A percentile compares a stretch with the other conserved stretches of the same genome.
Conservation (phyloP, 2,113 vertebrate genomes). For the Pelecanus crispus region DNA sequence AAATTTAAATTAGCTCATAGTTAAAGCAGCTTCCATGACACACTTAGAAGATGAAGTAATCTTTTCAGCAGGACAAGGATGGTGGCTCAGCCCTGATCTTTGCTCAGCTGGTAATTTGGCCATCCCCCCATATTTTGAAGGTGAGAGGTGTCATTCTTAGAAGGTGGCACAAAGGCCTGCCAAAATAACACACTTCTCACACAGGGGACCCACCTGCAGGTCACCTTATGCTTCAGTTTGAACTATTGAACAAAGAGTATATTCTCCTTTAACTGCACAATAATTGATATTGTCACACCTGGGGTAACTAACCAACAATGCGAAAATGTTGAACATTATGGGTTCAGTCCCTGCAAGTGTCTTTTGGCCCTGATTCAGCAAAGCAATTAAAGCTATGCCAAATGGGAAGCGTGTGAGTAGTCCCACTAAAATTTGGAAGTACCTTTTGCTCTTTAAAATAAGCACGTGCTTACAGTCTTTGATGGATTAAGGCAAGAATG, state of each 20-base stretch:
- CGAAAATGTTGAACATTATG: neutral
- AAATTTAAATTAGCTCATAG: constrained; percentile 44
- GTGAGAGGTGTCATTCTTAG: neutral
- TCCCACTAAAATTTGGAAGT: neutral
- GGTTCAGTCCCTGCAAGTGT: neutral
- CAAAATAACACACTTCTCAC: neutral
- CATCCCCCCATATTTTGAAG: neutral
- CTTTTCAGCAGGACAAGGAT: neutral
- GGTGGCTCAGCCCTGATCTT: neutral
- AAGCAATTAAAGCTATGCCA: neutral
- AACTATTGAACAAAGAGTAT: neutral
- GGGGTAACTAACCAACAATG: neutral
- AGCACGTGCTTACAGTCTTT: neutral
- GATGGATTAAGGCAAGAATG: neutral
- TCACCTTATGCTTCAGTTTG: neutral
- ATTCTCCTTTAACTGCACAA: neutral
- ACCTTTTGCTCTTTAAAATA: neutral
- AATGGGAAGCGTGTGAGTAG: neutral
- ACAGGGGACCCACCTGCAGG: neutral
- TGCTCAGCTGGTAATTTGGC: neutral
- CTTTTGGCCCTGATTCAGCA: neutral
- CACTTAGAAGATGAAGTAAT: constrained; percentile 16
- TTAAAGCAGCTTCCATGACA: constrained; percentile 17
- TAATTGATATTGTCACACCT: neutral
- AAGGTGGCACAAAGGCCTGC: neutral